Conservation (phyloP, 2,797 vertebrate species). For the Momotus momota region DNA sequence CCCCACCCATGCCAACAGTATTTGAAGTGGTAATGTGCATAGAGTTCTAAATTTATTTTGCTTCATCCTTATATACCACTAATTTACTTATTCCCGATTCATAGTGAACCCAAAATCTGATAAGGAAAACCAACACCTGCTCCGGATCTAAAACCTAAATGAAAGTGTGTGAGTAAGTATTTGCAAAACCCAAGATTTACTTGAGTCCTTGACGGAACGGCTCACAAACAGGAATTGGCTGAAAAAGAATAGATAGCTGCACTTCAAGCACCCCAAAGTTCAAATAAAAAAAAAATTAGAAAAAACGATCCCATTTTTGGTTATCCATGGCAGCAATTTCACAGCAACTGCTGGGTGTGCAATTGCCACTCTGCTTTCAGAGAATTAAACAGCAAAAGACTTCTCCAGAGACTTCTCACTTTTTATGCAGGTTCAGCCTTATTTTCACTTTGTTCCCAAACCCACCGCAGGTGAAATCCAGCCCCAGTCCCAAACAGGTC, state of each 20-base stretch:
- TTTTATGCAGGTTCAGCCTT: not conserved
- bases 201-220: not conserved
- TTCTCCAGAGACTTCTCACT: slow-evolving; percentile 43
- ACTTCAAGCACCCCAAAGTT: slow-evolving; percentile 1
- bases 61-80: not conserved
- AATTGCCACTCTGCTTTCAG: not conserved
- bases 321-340: slow-evolving; percentile 35
- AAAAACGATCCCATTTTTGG: not conserved
- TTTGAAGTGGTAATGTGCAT: slow-evolving; percentile 4
- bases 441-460: slow-evolving; percentile 27
- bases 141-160: not conserved
- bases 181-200: not conserved
- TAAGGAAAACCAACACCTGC: not conserved
- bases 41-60: slow-evolving; percentile 28
- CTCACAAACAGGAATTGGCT: not conserved
- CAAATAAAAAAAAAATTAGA: not conserved
- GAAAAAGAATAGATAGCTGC: not conserved
- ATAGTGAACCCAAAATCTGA: not conserved
- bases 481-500: not conserved
- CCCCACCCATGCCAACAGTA: not conserved
- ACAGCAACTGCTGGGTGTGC: not conserved
- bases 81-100: not conserved
- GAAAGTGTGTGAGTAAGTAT: not conserved
- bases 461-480: not conserved
- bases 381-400: slow-evolving; percentile 40